These are phyloP conservation scores for Hemichromis elongatus DNA, from an alignment of 2,113 vertebrate species.

Conservation along the genomic window DNA sequence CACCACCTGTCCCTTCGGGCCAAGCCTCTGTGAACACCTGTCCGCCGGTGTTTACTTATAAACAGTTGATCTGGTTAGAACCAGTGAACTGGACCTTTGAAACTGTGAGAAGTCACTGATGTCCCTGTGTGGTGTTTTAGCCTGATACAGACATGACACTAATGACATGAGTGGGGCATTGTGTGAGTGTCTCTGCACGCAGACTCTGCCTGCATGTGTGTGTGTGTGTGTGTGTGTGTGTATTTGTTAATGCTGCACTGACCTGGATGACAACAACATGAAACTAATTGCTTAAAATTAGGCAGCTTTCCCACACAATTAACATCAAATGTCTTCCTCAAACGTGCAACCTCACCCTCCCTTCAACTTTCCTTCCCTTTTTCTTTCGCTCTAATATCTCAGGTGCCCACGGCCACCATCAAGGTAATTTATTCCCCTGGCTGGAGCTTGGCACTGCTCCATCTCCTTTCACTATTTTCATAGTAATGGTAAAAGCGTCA, in stretches of 20 bases:
- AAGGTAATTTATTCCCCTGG: background rate
- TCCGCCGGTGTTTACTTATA: background rate
- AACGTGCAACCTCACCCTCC: background rate
- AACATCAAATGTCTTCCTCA: slow-evolving; percentile 9
- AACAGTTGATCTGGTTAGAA: background rate
- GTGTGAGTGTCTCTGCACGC: background rate
- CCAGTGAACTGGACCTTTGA: background rate
- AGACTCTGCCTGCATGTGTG: background rate
- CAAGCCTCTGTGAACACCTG: background rate
- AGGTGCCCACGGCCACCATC: background rate
- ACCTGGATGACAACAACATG: slow-evolving; percentile 12
- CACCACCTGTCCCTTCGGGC: background rate
- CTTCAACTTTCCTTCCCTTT: background rate
- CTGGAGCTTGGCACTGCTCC: background rate
- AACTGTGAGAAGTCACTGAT: background rate
- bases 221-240: background rate
- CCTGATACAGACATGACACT: background rate
- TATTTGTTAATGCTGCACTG: background rate
- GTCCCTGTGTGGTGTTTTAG: background rate
- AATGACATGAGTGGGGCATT: background rate
- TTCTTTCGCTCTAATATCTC: background rate
- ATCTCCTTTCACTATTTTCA: background rate
- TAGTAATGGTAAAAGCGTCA: background rate
- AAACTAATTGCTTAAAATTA: slow-evolving; percentile 15
- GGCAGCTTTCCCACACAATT: slow-evolving; percentile 22